These are phyloP conservation scores for Philonicus albiceps DNA, from an alignment of 2,888 invertebrate species.

Conservation along the genomic window DNA sequence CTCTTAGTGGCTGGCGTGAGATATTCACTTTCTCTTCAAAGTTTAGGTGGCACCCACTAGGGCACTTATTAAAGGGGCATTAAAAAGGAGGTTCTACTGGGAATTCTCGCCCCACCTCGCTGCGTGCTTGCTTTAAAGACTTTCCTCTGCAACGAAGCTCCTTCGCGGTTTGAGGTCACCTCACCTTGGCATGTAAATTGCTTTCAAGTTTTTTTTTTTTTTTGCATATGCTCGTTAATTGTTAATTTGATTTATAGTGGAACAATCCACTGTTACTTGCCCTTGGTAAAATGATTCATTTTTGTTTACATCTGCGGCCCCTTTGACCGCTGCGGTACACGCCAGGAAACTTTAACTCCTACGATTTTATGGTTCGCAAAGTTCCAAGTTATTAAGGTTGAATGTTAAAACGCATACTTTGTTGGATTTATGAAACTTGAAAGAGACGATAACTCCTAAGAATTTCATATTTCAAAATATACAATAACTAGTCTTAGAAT, in stretches of 20 bases:
- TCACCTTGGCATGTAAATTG: background rate
- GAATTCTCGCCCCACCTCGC: background rate
- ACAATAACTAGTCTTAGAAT: too few relatives aligned
- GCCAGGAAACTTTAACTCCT: background rate
- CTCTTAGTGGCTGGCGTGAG: background rate
- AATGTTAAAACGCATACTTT: background rate
- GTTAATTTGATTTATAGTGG: background rate
- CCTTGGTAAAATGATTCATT: background rate
- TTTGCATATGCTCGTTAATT: background rate
- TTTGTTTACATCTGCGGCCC: background rate
- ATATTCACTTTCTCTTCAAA: background rate
- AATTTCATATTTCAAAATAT: too few relatives aligned
- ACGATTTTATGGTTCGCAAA: background rate
- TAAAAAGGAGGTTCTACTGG: background rate
- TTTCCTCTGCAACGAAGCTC: background rate
- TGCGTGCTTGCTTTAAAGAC: background rate
- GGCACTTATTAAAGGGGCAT: background rate
- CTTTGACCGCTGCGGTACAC: background rate
- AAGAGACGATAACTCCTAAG: background rate
- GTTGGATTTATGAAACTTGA: background rate
- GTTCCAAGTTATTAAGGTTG: background rate
- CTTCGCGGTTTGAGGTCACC: background rate
- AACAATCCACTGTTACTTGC: background rate
- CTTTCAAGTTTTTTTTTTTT: background rate
- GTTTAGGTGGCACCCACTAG: background rate